A percentile compares a stretch with the other conserved stretches of the same genome.
phyloP scores from a whole-genome alignment of 2,888 invertebrate species.

The Barypeithes pellucidus region DNA sequence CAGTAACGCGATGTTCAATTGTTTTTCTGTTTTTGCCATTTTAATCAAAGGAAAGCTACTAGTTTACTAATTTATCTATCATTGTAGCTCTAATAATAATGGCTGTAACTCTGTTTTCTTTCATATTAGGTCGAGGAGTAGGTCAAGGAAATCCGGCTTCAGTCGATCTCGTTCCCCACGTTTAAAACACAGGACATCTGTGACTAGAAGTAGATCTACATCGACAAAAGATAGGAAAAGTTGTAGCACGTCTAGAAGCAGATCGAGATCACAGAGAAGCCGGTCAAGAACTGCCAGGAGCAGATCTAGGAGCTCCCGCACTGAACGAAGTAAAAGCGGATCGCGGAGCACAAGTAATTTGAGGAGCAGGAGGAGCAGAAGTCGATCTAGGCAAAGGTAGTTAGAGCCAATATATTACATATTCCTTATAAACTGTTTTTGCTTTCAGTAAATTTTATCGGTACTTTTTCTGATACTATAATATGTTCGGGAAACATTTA shows the following conservation, averaged over 20 bases:
- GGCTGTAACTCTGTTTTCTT: too few species aligned
- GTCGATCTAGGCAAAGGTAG: conserved; percentile 57
- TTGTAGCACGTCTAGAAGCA: conserved; percentile 52
- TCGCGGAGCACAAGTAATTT: conserved; percentile 30
- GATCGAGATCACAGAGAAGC: conserved; percentile 60
- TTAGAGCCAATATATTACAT: neutral
- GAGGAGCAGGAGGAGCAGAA: conserved; percentile 48
- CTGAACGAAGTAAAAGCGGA: conserved; percentile 52
- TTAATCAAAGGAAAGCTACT: too few species aligned
- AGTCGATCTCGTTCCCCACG: conserved; percentile 27
- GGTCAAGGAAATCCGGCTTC: conserved; percentile 8
- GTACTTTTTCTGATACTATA: too few species aligned
- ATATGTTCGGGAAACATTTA: too few species aligned
- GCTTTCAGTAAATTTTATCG: too few species aligned
- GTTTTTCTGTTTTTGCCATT: too few species aligned
- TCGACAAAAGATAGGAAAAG: neutral
- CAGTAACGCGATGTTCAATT: too few species aligned
- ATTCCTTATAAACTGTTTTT: too few species aligned
- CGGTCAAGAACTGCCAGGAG: conserved; percentile 10
- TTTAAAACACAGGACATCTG: conserved; percentile 56
- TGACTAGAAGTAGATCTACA: conserved; percentile 56
- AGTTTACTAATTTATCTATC: too few species aligned
- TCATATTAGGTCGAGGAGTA: neutral
- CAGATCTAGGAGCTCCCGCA: conserved; percentile 48
- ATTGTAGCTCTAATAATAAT: too few species aligned